These are phyloP conservation scores for Cyaniris semiargus DNA, from an alignment of 2,888 invertebrate genomes.

Conservation along the genomic window DNA sequence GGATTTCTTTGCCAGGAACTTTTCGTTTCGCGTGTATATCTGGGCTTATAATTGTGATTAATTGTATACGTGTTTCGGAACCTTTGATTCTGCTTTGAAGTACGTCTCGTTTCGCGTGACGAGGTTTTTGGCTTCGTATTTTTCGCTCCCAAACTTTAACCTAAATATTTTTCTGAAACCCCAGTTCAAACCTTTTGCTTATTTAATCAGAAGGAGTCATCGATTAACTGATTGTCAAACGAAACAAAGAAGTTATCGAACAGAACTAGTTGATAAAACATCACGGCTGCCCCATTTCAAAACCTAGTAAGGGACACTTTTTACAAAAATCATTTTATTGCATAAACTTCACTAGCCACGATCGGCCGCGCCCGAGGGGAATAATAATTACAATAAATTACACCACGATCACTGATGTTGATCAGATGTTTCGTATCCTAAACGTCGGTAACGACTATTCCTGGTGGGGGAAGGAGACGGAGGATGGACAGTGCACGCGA, in stretches of 20 bases:
- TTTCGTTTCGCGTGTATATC: neutral
- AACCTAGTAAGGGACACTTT: too few relatives aligned
- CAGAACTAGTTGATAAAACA: neutral
- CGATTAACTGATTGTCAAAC: neutral
- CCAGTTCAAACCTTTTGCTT: neutral
- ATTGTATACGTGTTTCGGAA: neutral
- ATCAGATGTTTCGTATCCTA: slow-evolving; percentile 33
- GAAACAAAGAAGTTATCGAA: neutral
- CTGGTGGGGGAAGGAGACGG: slow-evolving; percentile 33
- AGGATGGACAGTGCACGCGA: neutral
- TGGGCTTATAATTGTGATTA: neutral
- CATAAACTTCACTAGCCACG: too few relatives aligned
- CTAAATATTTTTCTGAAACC: neutral
- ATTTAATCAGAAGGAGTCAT: neutral
- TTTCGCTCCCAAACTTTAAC: neutral
- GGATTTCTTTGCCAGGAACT: neutral
- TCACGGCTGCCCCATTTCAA: too few relatives aligned
- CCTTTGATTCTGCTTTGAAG: too few relatives aligned
- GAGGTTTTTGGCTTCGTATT: neutral
- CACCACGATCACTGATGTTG: slow-evolving; percentile 15
- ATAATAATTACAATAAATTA: slow-evolving; percentile 15
- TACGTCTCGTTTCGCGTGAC: neutral
- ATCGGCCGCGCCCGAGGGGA: neutral
- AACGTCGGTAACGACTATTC: slow-evolving; percentile 36
- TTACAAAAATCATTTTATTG: too few relatives aligned